Conservation (phyloP, 2,888 invertebrate genomes). For the Nephrotoma flavescens region DNA sequence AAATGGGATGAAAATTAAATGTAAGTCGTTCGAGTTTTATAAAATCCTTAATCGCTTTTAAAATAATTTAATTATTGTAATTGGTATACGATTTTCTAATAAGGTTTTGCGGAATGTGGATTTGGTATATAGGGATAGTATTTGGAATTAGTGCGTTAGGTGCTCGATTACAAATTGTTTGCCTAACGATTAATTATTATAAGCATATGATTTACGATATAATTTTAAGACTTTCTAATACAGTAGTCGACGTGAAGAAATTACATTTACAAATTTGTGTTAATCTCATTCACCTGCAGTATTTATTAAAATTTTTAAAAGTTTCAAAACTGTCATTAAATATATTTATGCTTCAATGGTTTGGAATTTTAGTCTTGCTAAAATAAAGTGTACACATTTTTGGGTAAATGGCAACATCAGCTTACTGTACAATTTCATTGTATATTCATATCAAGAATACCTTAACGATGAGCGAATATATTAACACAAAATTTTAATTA, state of each 20-base stretch:
- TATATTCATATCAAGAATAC: not conserved
- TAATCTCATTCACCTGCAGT: not conserved
- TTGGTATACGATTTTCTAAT: not conserved
- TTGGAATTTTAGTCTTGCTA: not conserved
- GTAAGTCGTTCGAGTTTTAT: not conserved
- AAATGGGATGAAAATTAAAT: not conserved
- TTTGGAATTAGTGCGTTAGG: not conserved
- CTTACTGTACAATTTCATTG: not conserved
- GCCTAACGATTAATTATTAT: not conserved
- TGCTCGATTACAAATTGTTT: not conserved
- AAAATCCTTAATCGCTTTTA: not conserved
- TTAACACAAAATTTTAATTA: not conserved
- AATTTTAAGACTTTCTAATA: not conserved
- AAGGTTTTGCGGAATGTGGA: not conserved
- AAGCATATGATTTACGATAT: not conserved
- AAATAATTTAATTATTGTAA: not conserved
- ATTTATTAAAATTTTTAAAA: not conserved
- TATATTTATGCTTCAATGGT: not conserved
- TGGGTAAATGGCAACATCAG: not conserved
- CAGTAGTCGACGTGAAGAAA: not conserved
- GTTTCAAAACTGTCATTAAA: not conserved
- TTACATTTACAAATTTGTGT: not conserved
- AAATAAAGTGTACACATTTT: not conserved
- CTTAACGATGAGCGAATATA: not conserved
- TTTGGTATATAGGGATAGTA: not conserved